These are phyloP conservation scores for Gymnopithys bicolor DNA, from an alignment of 2,797 vertebrate species.

Conservation along the genomic window DNA sequence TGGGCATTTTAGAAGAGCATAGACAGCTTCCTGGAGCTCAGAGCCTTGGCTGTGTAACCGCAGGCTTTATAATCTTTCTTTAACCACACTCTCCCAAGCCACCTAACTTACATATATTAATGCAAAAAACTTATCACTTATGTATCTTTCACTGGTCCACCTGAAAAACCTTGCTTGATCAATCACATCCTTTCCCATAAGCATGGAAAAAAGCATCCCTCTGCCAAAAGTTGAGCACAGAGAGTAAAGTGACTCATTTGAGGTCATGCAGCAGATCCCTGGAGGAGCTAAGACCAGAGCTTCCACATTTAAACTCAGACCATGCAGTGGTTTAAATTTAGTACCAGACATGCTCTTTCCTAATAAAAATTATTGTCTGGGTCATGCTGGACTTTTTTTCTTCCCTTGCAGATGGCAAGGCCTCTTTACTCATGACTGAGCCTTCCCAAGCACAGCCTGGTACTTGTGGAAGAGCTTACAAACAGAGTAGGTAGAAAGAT, in stretches of 20 bases:
- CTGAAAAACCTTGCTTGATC: not conserved
- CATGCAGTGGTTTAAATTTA: conserved; percentile 20
- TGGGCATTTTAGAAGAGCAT: not conserved
- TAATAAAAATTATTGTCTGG: conserved; percentile 19
- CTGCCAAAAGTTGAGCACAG: not conserved
- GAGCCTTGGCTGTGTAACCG: not conserved
- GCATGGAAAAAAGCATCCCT: not conserved
- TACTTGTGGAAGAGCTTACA: not conserved
- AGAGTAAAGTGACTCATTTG: not conserved
- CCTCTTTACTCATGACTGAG: not conserved
- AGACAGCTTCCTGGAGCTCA: not conserved
- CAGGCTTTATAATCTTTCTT: not conserved
- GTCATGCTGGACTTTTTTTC: not conserved
- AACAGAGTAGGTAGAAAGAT: not conserved
- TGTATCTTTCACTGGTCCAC: not conserved
- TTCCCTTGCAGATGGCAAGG: not conserved
- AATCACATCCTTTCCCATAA: not conserved
- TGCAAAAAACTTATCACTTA: not conserved
- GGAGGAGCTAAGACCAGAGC: not conserved
- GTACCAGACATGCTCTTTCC: not conserved
- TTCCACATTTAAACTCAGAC: not conserved
- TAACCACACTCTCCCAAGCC: not conserved
- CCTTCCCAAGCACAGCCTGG: not conserved
- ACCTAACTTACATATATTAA: not conserved
- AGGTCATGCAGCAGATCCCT: not conserved